Percentiles rank a stretch among this genome's conserved stretches.
Conservation (phyloP, 2,113 vertebrate genomes). For the Prionailurus viverrinus region DNA sequence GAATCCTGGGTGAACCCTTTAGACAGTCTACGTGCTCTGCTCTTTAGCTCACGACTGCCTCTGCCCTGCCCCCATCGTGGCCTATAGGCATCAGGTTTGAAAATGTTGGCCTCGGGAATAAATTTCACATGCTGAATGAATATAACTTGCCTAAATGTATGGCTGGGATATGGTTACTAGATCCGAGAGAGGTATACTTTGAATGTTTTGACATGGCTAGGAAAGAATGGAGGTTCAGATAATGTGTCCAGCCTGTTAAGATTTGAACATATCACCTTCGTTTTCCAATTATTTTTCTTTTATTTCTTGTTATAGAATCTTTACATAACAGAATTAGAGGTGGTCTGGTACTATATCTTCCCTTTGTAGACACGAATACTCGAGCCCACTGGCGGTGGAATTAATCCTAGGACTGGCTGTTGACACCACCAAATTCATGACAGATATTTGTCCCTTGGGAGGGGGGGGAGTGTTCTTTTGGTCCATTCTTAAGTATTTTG, state of each 20-base stretch:
- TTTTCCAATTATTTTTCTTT: constrained; percentile 28
- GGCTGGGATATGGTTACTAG: neutral
- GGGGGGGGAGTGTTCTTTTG: neutral
- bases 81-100: neutral
- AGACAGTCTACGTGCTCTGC: neutral
- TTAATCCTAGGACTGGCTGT: neutral
- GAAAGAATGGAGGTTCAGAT: neutral
- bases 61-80: neutral
- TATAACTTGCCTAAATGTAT: neutral
- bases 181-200: neutral
- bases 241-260: neutral
- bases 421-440: neutral
- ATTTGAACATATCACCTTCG: neutral
- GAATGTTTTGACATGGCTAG: neutral
- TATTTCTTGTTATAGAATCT: neutral
- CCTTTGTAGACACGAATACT: neutral
- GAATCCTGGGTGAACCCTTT: neutral
- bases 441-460: neutral
- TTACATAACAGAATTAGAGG: neutral
- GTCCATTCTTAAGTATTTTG: neutral
- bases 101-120: neutral
- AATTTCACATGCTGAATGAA: neutral
- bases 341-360: neutral
- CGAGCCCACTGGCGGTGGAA: neutral
- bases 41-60: neutral